phyloP scores from a whole-genome alignment of 2,888 invertebrate species.

The Idaea dimidiata region DNA sequence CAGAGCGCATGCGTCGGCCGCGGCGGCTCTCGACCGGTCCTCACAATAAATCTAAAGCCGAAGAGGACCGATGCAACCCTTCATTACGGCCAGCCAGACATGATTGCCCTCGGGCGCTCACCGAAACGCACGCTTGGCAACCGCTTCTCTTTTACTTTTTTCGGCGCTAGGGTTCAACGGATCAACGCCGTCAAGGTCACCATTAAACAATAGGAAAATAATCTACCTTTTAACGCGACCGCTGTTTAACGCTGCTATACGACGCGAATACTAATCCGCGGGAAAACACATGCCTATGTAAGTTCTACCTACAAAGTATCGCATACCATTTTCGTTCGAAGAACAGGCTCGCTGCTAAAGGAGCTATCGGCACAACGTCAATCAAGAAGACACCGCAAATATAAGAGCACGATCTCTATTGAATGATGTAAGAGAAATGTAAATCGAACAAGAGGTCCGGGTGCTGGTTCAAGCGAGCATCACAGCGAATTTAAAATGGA shows the following conservation, averaged over 20 bases:
- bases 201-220: slow-evolving; percentile 52
- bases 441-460: slow-evolving; percentile 74
- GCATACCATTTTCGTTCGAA: slow-evolving; percentile 40
- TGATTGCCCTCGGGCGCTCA: slow-evolving; percentile 75
- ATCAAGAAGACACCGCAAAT: slow-evolving; percentile 51
- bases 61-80: slow-evolving; percentile 71
- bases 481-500: slow-evolving; percentile 66
- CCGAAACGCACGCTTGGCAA: slow-evolving; percentile 70
- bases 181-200: slow-evolving; percentile 44
- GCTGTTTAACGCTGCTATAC: slow-evolving; percentile 48
- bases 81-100: slow-evolving; percentile 74
- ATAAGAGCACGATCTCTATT: slow-evolving; percentile 53
- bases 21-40: slow-evolving; percentile 50
- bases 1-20: slow-evolving; percentile 52
- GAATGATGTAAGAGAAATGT: slow-evolving; percentile 60
- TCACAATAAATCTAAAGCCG: slow-evolving; percentile 67
- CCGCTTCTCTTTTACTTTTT: slow-evolving; percentile 53
- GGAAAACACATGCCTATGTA: slow-evolving; percentile 59
- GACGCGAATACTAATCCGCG: slow-evolving; percentile 59
- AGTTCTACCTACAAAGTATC: slow-evolving; percentile 39
- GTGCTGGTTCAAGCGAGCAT: slow-evolving; percentile 70
- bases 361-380: slow-evolving; percentile 40
- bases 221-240: slow-evolving; percentile 44
- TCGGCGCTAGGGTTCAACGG: slow-evolving; percentile 52
- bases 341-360: slow-evolving; percentile 13